Evolutionary conservation across 2,888 invertebrate species (phyloP), one percentile per base, ranked within the genome.

Genomic region (Argyra leucocephala): DNA sequence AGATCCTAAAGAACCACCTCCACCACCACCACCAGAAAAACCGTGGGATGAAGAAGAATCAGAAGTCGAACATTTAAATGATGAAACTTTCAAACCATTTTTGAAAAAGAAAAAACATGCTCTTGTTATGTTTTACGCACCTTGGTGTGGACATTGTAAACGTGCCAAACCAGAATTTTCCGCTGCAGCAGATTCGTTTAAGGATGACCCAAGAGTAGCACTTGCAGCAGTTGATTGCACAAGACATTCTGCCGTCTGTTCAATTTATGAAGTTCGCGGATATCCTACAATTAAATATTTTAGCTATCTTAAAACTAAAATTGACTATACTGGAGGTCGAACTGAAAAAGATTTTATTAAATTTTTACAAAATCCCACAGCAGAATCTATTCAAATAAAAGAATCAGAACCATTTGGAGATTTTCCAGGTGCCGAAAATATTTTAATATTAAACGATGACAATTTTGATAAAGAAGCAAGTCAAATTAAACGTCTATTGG

Each of bases 81-180:
- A 88, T 60, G 84, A 88, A 66, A 86, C 81, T 67, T 93, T 93
- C 79, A 87, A 88, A 72, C 76, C 84, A 61, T 84, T 88, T 63
- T 81, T 94, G 59, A 90, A 90, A 76, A 91, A 91, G 77, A 88
- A 92, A 80, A 93, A 92, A 73, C 92, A 94, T 79, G 90, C 88
- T 2, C 75, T 95, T 63, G 87, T 93, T 66, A 93, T 94, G 88
- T 95, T 94, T 80, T 94, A 94, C 78, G 93, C 94, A 0, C 94
- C 94, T 15, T 95, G 93, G 93, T 94, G 94, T 76, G 93, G 93
- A 0, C 93, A 93, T 77, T 94, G 93, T 76, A 93, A 93, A 76
- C 87, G 85, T 72, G 87, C 91, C 0, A 94, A 94, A 78, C 93
- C 93, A 0, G 91, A 90, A 74, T 89, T 86, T 74, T 85, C 84